Evolutionary conservation across 1,140 invertebrate species (phyloP), one percentile per base, ranked within the genome.

Genomic region (Neelides sp.): DNA sequence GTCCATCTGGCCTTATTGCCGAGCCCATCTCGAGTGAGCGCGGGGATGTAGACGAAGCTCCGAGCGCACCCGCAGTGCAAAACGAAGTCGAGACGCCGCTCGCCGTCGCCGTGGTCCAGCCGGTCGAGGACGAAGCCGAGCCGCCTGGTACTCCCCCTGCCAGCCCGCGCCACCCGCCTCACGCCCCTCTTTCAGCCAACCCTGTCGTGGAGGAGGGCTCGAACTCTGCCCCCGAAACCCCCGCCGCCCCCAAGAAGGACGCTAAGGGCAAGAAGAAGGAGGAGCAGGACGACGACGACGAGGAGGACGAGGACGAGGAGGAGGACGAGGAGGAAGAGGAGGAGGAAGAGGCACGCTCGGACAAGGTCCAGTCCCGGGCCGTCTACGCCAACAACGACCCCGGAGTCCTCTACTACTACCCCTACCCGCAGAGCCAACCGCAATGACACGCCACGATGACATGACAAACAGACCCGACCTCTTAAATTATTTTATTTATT

Each of bases 221-320:
- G 3, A 36, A 22, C 27, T 30, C 50, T 17, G 36, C 36, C 19
- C 22, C 52, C 2, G 42, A 13, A 39, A 35, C 19, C 17, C 34
- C 28, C 20, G 51, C 50, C 22, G 47, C 30, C 8, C 20, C 41
- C 22, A 47, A 52, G 39, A 52, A 47, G 13, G 34, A 37, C 7
- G 24, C 41, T 8, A 49, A 46, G 13, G 43, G 39, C 23, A 36
- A 30, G 12, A 35, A 26, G 5, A 55, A 53, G 32, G 27, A 45
- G 1, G 55, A 57, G 37, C 54, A 55, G 12, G 59, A 61, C 3
- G 59, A 61, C 13, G 59, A 55, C 10, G 52, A 57, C 8, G 59
- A 61, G 3, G 59, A 61, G 3, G 59, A 61, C 22, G 59, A 61
- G 4, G 58, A 60, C 3, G 52, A 53, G 1, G 59, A 61, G n/a